phyloP scores from a whole-genome alignment of 2,888 invertebrate species.

The Protophormia terraenovae region DNA sequence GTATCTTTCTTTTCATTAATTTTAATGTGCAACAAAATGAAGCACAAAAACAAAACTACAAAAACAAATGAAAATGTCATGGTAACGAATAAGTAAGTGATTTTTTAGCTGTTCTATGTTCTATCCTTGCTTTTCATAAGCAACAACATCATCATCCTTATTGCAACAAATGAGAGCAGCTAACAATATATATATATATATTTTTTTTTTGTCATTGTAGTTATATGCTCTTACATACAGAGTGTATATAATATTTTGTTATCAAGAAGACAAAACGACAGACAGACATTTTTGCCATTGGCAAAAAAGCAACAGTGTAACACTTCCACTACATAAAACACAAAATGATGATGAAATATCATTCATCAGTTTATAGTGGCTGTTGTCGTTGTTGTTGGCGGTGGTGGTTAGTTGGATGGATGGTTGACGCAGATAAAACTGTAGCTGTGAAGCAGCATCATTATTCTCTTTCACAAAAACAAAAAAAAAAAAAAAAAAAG shows the following conservation, averaged over 20 bases:
- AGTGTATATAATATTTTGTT: slow-evolving; percentile 8
- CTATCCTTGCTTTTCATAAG: not conserved
- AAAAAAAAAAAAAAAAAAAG: not conserved
- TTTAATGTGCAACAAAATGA: slow-evolving; percentile 23
- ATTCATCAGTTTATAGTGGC: slow-evolving; percentile 59
- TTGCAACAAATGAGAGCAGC: slow-evolving; percentile 34
- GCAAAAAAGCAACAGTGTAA: slow-evolving; percentile 60
- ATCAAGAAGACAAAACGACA: not conserved
- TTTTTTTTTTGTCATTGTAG: not conserved
- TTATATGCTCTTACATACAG: not conserved
- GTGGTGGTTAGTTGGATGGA: slow-evolving; percentile 42
- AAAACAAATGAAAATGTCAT: not conserved
- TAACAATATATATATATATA: too few species aligned
- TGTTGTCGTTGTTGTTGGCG: not conserved
- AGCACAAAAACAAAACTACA: not conserved
- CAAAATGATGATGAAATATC: slow-evolving; percentile 65
- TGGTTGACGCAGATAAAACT: slow-evolving; percentile 38
- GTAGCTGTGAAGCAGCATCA: slow-evolving; percentile 22
- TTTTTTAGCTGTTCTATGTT: slow-evolving; percentile 7
- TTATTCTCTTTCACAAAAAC: slow-evolving; percentile 19
- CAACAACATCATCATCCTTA: not conserved
- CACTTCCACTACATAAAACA: slow-evolving; percentile 63
- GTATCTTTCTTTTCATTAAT: not conserved
- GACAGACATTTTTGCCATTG: slow-evolving; percentile 34
- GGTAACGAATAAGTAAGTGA: slow-evolving; percentile 40